Evolutionary conservation across 2,113 vertebrate genomes (phyloP).

Genomic region (Circaetus gallicus): DNA sequence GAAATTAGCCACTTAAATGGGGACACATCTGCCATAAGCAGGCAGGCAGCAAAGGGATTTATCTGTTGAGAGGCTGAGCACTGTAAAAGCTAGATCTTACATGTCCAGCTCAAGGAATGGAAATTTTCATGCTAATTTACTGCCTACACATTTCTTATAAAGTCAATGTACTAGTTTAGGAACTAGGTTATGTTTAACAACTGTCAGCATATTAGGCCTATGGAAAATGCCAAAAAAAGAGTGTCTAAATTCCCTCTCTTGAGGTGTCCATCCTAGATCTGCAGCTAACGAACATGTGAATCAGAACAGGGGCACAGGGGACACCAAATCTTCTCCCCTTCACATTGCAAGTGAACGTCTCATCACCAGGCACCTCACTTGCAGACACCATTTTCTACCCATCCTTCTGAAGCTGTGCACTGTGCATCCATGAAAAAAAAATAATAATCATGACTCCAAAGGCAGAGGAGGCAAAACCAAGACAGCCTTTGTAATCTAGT

Average conservation of each 20-base stretch:
- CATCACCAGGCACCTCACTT: neutral
- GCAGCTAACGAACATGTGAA: neutral
- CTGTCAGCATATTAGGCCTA: neutral
- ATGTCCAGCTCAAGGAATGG: neutral
- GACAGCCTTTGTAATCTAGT: neutral
- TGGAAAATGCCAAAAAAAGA: neutral
- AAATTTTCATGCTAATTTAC: neutral
- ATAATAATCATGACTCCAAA: neutral
- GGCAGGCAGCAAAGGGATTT: neutral
- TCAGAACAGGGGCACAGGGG: neutral
- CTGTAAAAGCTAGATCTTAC: neutral
- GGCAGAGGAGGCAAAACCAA: neutral
- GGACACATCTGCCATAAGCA: neutral
- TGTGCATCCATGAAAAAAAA: fast-evolving
- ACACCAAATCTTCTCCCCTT: neutral
- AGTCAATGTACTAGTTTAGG: neutral
- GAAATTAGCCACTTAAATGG: neutral
- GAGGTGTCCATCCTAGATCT: neutral
- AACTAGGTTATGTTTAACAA: neutral
- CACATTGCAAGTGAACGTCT: neutral
- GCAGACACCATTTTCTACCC: neutral
- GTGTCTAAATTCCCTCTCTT: neutral
- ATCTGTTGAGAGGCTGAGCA: neutral
- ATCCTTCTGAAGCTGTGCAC: neutral
- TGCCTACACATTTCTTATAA: neutral